phyloP scores from a whole-genome alignment of 2,888 invertebrate species.

The Idaea straminata region DNA sequence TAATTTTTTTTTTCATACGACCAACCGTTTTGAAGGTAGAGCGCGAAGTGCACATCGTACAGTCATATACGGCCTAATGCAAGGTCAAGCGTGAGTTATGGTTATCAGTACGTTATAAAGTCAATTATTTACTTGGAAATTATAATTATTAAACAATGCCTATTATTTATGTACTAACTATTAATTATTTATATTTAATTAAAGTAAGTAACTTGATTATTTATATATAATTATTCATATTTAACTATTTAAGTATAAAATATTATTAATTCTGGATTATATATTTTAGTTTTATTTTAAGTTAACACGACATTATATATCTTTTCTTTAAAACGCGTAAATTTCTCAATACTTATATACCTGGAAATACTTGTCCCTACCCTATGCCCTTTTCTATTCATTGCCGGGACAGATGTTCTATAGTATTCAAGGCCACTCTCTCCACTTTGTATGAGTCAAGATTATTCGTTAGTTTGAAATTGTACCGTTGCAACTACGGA shows the following conservation, averaged over 20 bases:
- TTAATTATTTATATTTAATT: too few species aligned
- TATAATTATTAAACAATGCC: slow-evolving; percentile 18
- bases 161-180: too few species aligned
- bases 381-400: slow-evolving; percentile 30
- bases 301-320: too few species aligned
- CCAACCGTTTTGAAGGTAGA: too few species aligned
- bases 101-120: slow-evolving; percentile 28
- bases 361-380: slow-evolving; percentile 32
- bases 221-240: too few species aligned
- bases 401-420: slow-evolving; percentile 29
- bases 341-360: slow-evolving; percentile 31
- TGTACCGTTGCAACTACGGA: slow-evolving; percentile 20
- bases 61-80: slow-evolving; percentile 31
- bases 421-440: slow-evolving; percentile 27
- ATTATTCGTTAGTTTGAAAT: slow-evolving; percentile 31
- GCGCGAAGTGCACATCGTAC: too few species aligned
- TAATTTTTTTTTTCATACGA: too few species aligned
- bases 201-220: too few species aligned
- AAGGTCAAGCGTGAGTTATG: slow-evolving; percentile 31
- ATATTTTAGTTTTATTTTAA: too few species aligned
- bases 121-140: slow-evolving; percentile 16
- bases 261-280: too few species aligned
- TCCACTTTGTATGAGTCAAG: slow-evolving; percentile 20
- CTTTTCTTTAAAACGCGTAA: too few species aligned
- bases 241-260: too few species aligned